A percentile compares a stretch with the other conserved stretches of the same genome.
These are phyloP conservation scores for Xiphophorus couchianus DNA, from an alignment of 2,113 vertebrate genomes.

Conservation along the genomic window DNA sequence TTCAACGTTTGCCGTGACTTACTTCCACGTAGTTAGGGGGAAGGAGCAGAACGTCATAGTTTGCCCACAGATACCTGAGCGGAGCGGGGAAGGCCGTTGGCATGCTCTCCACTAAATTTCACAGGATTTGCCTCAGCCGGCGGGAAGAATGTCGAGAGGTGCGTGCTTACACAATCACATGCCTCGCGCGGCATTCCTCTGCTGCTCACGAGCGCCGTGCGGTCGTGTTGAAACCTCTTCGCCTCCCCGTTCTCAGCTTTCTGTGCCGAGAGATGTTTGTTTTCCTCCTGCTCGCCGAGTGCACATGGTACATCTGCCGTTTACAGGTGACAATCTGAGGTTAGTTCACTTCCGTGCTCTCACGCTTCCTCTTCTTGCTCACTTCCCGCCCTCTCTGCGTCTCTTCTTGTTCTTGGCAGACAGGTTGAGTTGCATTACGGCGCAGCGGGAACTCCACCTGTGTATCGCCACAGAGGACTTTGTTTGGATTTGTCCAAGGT, in stretches of 20 bases:
- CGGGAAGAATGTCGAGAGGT: slow-evolving; percentile 28
- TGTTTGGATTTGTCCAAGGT: slow-evolving; percentile 25
- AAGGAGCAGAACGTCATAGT: slow-evolving; percentile 1
- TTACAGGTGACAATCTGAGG: slow-evolving; percentile 59
- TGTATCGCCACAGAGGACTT: not conserved
- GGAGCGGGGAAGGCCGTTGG: slow-evolving; percentile 8
- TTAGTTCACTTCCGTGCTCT: slow-evolving; percentile 64
- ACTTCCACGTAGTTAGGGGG: slow-evolving; percentile 12
- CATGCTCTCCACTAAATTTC: slow-evolving; percentile 51
- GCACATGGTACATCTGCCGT: slow-evolving; percentile 14
- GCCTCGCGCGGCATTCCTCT: slow-evolving; percentile 47
- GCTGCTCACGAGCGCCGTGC: slow-evolving; percentile 1
- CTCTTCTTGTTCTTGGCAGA: slow-evolving; percentile 53
- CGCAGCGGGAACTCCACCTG: slow-evolving; percentile 4
- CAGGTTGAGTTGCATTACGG: slow-evolving; percentile 65
- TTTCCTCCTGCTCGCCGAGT: not conserved
- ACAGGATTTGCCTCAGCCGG: slow-evolving; percentile 29
- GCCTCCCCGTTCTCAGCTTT: not conserved
- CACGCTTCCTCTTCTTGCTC: slow-evolving; percentile 54
- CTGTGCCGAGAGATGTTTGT: not conserved
- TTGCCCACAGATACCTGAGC: slow-evolving; percentile 24
- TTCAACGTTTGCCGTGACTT: not conserved
- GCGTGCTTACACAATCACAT: slow-evolving; percentile 44
- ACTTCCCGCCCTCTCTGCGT: slow-evolving; percentile 55
- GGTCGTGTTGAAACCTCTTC: not conserved